Percentiles rank a stretch among this genome's conserved stretches.
These are phyloP conservation scores for Upupa epops DNA, from an alignment of 2,113 vertebrate genomes.

Conservation along the genomic window DNA sequence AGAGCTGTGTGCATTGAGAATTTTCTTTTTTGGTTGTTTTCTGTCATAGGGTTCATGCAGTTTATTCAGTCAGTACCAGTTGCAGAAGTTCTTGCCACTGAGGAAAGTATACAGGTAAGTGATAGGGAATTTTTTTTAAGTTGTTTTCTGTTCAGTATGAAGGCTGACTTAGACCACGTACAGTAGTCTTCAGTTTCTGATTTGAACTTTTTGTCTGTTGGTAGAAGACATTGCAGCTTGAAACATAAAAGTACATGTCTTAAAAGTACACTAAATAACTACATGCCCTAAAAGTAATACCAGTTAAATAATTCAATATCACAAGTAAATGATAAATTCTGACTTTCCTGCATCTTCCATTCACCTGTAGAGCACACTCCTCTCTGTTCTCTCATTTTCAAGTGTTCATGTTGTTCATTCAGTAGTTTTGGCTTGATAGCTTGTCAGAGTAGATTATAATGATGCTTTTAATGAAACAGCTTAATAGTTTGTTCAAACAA, in stretches of 20 bases:
- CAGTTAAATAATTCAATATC: background rate
- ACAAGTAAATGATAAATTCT: background rate
- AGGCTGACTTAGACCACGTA: background rate
- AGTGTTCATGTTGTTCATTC: background rate
- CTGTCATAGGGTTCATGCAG: slow-evolving; percentile 92
- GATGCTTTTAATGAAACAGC: background rate
- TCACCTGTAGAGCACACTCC: too few species aligned
- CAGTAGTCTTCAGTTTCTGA: background rate
- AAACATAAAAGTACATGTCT: background rate
- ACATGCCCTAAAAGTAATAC: background rate
- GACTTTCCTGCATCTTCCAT: background rate
- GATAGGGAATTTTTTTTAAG: background rate
- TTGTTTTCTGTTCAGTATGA: background rate
- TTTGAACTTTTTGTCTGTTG: background rate
- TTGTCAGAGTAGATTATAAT: background rate
- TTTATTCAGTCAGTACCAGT: slow-evolving; percentile 98
- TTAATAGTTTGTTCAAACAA: background rate
- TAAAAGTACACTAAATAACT: background rate
- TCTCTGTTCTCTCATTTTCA: background rate
- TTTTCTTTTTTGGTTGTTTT: background rate
- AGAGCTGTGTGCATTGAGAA: fast-evolving
- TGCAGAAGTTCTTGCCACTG: slow-evolving; percentile 95
- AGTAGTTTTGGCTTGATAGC: background rate
- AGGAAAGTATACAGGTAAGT: slow-evolving; percentile 95
- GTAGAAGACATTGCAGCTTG: background rate